Evolutionary conservation across 1,140 invertebrate species (phyloP).

Genomic region (Meteorus sp.): DNA sequence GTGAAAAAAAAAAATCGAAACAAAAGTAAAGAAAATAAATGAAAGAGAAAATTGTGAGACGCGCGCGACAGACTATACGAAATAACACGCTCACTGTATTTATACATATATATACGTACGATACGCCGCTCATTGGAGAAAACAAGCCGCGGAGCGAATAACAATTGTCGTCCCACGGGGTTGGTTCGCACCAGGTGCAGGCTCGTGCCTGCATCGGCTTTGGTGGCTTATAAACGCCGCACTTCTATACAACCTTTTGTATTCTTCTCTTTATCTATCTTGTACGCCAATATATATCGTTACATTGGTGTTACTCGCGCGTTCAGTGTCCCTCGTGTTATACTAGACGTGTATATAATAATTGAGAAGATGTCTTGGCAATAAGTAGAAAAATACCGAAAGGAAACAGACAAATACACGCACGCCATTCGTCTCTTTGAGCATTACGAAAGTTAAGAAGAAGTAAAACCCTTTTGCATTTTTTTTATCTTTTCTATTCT

Average conservation of each 20-base stretch:
- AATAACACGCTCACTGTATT: too few relatives aligned
- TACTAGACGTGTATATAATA: too few relatives aligned
- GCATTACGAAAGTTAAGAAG: too few relatives aligned
- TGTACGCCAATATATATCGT: too few relatives aligned
- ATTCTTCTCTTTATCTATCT: too few relatives aligned
- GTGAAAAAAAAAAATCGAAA: too few relatives aligned
- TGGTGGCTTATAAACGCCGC: slow-evolving; percentile 54
- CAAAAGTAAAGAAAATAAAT: neutral
- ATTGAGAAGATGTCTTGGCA: slow-evolving; percentile 18
- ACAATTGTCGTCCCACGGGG: slow-evolving; percentile 52
- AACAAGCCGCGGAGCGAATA: slow-evolving; percentile 48
- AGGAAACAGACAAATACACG: slow-evolving; percentile 1
- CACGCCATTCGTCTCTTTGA: slow-evolving; percentile 21
- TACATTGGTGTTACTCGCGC: too few relatives aligned
- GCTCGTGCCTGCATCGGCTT: slow-evolving; percentile 45
- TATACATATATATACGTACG: slow-evolving; percentile 22
- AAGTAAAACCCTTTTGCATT: too few relatives aligned
- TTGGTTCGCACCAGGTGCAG: slow-evolving; percentile 54
- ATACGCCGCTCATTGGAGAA: slow-evolving; percentile 21
- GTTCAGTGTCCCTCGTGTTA: too few relatives aligned
- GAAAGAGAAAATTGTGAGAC: neutral
- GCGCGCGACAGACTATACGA: too few relatives aligned
- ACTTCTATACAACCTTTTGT: too few relatives aligned
- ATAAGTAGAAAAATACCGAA: slow-evolving; percentile 20
- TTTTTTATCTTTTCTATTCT: too few relatives aligned